A percentile compares a stretch with the other conserved stretches of the same genome.
These are phyloP conservation scores for Auanema sp. DNA, from an alignment of 2,888 invertebrate genomes.

Conservation along the genomic window DNA sequence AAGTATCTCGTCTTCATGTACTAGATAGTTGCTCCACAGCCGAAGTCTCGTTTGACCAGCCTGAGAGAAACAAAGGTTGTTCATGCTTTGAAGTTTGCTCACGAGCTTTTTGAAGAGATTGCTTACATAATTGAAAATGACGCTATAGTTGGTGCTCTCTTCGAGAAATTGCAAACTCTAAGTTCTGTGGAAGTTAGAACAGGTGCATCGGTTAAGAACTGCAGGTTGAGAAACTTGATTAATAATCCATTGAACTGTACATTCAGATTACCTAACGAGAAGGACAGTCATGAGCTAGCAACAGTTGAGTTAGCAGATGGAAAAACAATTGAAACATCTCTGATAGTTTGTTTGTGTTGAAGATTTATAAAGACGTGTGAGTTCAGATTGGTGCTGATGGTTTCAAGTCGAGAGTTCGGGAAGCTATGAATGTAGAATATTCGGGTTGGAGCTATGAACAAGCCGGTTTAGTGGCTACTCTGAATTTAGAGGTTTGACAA, in stretches of 20 bases:
- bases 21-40: slow-evolving; percentile 92
- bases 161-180: slow-evolving; percentile 64
- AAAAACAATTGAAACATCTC: slow-evolving; percentile 64
- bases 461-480: slow-evolving; percentile 87
- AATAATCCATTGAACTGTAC: no score
- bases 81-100: not conserved
- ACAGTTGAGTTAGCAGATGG: slow-evolving; percentile 65
- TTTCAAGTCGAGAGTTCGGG: slow-evolving; percentile 81
- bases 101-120: slow-evolving; percentile 71
- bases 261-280: slow-evolving; percentile 25
- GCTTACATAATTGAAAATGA: slow-evolving; percentile 94
- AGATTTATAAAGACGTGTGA: slow-evolving; percentile 17
- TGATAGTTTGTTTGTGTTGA: slow-evolving; percentile 64
- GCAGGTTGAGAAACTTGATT: slow-evolving; percentile 35
- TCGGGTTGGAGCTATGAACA: slow-evolving; percentile 84
- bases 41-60: slow-evolving; percentile 81
- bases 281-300: slow-evolving; percentile 52
- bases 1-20: slow-evolving; percentile 86
- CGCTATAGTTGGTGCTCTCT: slow-evolving; percentile 78
- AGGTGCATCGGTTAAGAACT: slow-evolving; percentile 68
- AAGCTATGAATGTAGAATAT: slow-evolving; percentile 80
- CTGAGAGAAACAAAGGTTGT: slow-evolving; percentile 69
- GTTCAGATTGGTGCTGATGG: slow-evolving; percentile 91
- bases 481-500: slow-evolving; percentile 65
- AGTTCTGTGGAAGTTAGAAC: slow-evolving; percentile 69